Evolutionary conservation across 2,113 vertebrate genomes (phyloP), one percentile per base, ranked within the genome.

Genomic region (Arothron firmamentum): DNA sequence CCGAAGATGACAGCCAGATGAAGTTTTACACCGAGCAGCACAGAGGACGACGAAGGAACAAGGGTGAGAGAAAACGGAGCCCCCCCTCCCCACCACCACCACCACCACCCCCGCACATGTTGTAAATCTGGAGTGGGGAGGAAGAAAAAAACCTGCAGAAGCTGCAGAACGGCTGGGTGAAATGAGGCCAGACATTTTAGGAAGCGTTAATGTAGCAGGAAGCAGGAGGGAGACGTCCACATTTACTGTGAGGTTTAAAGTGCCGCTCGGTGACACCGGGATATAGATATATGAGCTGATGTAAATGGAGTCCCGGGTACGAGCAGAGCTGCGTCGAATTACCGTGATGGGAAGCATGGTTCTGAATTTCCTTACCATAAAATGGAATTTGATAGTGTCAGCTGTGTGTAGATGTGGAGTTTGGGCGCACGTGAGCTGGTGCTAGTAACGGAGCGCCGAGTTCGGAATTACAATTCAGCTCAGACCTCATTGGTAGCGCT

Each of bases 21-120:
- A 98, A 96, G 7, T 98, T 97, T 83, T 96, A 94, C 85, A 95
- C 95, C 0, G 95, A 97, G 72, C 94, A 96, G 80, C 94, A 99
- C 46, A 91, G 94, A 67, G 96, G 94, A 51, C 91, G 92, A 6
- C 79, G 94, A 8, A 88, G 95, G 53, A 95, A 93, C 88, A 95
- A 94, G 96, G 95, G 96, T 98, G 91, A 52, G 1, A 7, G 18
- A 10, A 59, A 51, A 53, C 50, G 54, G 21, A 23, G 21, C 2
- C 21, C 3, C 21, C 3, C 3, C 21, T 23, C 21, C 21, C 21
- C 16, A 6, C 16, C 2, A 56, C 21, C 21, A 23, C 21, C 21
- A 3, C 21, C 21, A 2, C 3, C 21, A n/a, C 21, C 21, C 21
- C 21, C 21, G 21, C 21, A 23, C 21, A 23, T 23, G 21, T 23